A percentile compares a stretch with the other conserved stretches of the same genome.
Conservation (phyloP, 2,797 vertebrate species). For the Ctenochaetus hawaiiensis region DNA sequence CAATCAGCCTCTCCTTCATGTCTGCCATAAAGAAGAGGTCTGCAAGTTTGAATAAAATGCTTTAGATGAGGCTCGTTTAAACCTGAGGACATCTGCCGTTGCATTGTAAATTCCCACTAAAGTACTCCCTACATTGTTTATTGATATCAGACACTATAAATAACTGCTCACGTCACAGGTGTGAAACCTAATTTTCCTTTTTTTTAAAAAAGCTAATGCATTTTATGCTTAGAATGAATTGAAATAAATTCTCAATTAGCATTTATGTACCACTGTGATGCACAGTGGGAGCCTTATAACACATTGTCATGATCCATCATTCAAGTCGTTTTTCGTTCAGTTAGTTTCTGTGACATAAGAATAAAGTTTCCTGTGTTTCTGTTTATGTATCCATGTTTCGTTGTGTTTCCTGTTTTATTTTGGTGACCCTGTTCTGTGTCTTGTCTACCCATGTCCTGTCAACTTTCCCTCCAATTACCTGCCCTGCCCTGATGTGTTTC, state of each 20-base stretch:
- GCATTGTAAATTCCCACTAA: neutral
- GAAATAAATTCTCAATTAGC: neutral
- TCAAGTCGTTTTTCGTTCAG: fast-evolving
- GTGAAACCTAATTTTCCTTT: neutral
- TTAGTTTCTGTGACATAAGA: conserved; percentile 23
- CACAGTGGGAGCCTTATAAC: neutral
- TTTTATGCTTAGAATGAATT: neutral
- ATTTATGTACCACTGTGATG: neutral
- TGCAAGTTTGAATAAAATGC: conserved; percentile 1
- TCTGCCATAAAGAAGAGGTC: too few species aligned
- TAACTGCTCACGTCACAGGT: neutral
- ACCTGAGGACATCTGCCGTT: neutral
- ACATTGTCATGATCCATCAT: neutral
- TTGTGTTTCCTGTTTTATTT: too few species aligned
- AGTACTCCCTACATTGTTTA: neutral
- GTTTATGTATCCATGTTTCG: too few species aligned
- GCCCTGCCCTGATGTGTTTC: too few species aligned
- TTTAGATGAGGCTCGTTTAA: neutral
- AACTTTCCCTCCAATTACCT: too few species aligned
- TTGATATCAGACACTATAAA: neutral
- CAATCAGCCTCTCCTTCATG: conserved; percentile 8
- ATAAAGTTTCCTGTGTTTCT: conserved; percentile 6
- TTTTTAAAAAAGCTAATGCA: neutral
- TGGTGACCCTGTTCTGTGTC: too few species aligned
- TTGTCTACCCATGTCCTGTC: too few species aligned